A percentile compares a stretch with the other conserved stretches of the same genome.
These are phyloP conservation scores for Callopanchax toddi DNA, from an alignment of 2,113 vertebrate species.

Conservation along the genomic window DNA sequence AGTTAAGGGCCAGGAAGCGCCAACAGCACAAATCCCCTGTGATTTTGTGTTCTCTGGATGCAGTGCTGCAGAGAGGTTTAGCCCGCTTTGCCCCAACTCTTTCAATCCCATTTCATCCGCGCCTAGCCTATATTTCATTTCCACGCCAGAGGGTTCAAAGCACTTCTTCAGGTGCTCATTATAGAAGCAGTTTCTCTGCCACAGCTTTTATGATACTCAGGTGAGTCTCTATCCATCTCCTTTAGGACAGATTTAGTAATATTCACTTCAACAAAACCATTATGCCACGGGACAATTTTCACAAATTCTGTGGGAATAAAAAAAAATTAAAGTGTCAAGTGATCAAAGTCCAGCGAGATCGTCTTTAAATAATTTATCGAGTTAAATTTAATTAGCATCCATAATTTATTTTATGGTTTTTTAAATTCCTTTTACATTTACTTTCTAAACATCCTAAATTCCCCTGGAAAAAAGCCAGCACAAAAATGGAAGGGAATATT, in stretches of 20 bases:
- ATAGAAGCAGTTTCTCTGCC: slow-evolving; percentile 51
- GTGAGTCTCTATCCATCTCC: slow-evolving; percentile 59
- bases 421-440: background rate
- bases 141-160: slow-evolving; percentile 61
- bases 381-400: slow-evolving; percentile 28
- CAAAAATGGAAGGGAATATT: slow-evolving; percentile 14
- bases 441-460: slow-evolving; percentile 36
- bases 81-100: slow-evolving; percentile 39
- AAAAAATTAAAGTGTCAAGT: slow-evolving; percentile 31
- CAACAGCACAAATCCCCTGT: slow-evolving; percentile 59
- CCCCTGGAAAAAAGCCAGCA: background rate
- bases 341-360: slow-evolving; percentile 15
- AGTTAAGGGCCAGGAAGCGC: slow-evolving; percentile 46
- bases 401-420: background rate
- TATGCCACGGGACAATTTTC: slow-evolving; percentile 19
- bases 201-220: slow-evolving; percentile 63
- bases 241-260: slow-evolving; percentile 61
- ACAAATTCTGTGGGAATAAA: slow-evolving; percentile 4
- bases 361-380: slow-evolving; percentile 17
- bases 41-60: slow-evolving; percentile 52
- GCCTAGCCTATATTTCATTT: slow-evolving; percentile 67
- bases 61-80: slow-evolving; percentile 55
- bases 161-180: slow-evolving; percentile 69
- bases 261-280: slow-evolving; percentile 46
- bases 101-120: slow-evolving; percentile 66